Base-by-base conservation (phyloP, 2,113 vertebrate genomes). In the Daphoenositta chrysoptera region DNA sequence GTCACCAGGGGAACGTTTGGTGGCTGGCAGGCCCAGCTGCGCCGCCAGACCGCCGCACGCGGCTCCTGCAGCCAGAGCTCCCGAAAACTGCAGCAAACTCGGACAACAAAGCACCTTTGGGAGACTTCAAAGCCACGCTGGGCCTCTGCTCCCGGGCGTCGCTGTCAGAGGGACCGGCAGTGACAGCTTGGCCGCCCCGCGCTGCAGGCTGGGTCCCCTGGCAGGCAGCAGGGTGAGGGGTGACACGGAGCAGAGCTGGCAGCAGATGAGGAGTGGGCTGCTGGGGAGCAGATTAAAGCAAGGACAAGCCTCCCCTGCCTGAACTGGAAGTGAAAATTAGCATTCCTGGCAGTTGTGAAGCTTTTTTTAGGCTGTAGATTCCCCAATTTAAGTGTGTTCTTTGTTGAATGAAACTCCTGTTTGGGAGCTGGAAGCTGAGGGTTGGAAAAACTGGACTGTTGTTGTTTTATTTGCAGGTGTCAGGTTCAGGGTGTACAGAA, bases 1-100 rank as follows among this genome's bases (percentile, higher is more conserved):
- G 83, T 94, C 84, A 77, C 39, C 51, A 10, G 2, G 7, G 40
- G 27, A 45, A 11, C 13, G 0, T 68, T 87, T 30, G 2, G 1
- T 44, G 4, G 10, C 83, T 64, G 61, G 28, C 72, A 15, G 48
- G 47, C 83, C 76, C 86, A 95, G 89, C 75, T 78, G 91, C 2
- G 1, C 81, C 0, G 1, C 77, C 87, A 66, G 77, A 70, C 87
- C 66, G 0, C 0, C 12, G 44, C 53, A 40, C 37, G 1, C 5
- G 3, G 63, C 47, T 87, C 71, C 88, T 63, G 30, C 70, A 88
- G 79, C 68, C 63, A 20, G 39, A 68, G 85, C 24, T 87, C 39
- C 80, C 92, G 89, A 28, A 35, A 84, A 77, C 24, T 78, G 76
- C 54, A 15, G 39, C 51, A 48, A 39, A 56, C 7, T 7, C 54